Conservation (phyloP, 2,797 vertebrate genomes). For the Ctenosaura bakeri region DNA sequence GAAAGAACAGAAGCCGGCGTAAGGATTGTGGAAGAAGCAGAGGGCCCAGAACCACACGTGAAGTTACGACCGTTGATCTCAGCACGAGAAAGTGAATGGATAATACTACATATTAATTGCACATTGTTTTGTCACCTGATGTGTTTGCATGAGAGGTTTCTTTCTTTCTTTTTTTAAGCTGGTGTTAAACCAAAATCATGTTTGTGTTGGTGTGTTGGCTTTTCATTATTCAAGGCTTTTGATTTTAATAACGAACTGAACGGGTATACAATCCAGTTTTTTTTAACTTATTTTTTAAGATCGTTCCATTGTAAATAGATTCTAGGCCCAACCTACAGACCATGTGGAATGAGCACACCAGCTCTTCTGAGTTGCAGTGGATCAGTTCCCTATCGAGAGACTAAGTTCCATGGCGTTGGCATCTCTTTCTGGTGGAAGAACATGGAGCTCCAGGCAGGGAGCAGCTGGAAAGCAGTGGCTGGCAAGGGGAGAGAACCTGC, state of each 20-base stretch:
- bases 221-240: constrained; percentile 80
- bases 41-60: constrained; percentile 28
- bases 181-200: constrained; percentile 85
- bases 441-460: constrained; percentile 14
- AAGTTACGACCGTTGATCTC: constrained; percentile 50
- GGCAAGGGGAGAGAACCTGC: constrained; percentile 31
- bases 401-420: not conserved
- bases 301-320: constrained; percentile 76
- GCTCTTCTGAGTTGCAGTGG: constrained; percentile 59
- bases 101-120: constrained; percentile 86
- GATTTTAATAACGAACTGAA: constrained; percentile 80
- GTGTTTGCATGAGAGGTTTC: constrained; percentile 97
- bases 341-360: constrained; percentile 55
- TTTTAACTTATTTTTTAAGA: constrained; percentile 79
- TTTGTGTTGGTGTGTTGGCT: constrained; percentile 82
- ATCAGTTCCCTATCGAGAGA: constrained; percentile 19
- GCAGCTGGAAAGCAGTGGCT: constrained; percentile 37
- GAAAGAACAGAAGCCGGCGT: constrained; percentile 25
- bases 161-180: constrained; percentile 84
- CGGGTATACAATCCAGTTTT: constrained; percentile 78
- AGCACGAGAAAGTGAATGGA: constrained; percentile 76
- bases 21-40: constrained; percentile 38
- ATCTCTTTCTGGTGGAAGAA: constrained; percentile 25
- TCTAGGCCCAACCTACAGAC: constrained; percentile 55
- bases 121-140: constrained; percentile 87